Evolutionary conservation across 2,113 vertebrate genomes (phyloP).

Genomic region (Sinocyclocheilus anshuiensis): DNA sequence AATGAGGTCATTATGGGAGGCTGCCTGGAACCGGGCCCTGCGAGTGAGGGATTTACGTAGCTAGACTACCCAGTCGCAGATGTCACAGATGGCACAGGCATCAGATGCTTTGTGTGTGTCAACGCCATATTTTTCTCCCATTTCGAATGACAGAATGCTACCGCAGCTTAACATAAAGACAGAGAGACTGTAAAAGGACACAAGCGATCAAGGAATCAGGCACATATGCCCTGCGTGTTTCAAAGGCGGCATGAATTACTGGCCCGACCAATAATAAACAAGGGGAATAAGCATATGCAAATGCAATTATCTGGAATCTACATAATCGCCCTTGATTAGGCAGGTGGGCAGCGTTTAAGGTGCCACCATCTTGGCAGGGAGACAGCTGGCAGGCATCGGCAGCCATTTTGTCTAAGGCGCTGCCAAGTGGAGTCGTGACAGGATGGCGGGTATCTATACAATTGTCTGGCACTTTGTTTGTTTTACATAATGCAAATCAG

Average conservation of each 20-base stretch:
- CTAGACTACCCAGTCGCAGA: conserved; percentile 73
- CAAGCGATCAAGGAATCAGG: conserved; percentile 31
- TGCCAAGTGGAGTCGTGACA: conserved; percentile 68
- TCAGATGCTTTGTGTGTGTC: conserved; percentile 49
- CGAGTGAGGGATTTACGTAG: conserved; percentile 73
- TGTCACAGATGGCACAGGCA: conserved; percentile 75
- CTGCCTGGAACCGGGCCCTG: conserved; percentile 57
- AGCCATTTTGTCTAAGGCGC: conserved; percentile 78
- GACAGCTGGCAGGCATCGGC: conserved; percentile 77
- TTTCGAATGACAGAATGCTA: conserved; percentile 49
- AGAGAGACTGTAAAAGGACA: conserved; percentile 43
- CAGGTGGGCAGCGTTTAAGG: conserved; percentile 77
- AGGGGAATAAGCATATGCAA: conserved; percentile 74
- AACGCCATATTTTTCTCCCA: conserved; percentile 64
- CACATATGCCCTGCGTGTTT: neutral
- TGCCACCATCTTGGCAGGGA: conserved; percentile 79
- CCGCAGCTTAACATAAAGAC: conserved; percentile 53
- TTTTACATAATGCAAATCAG: conserved; percentile 4
- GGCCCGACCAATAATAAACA: conserved; percentile 23
- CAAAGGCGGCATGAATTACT: neutral
- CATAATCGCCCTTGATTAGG: conserved; percentile 77
- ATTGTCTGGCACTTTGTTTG: conserved; percentile 64
- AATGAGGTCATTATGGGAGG: conserved; percentile 82
- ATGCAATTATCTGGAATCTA: conserved; percentile 84
- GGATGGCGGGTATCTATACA: conserved; percentile 62